phyloP scores from a whole-genome alignment of 2,888 invertebrate genomes.

The Theodoxus fluviatilis region DNA sequence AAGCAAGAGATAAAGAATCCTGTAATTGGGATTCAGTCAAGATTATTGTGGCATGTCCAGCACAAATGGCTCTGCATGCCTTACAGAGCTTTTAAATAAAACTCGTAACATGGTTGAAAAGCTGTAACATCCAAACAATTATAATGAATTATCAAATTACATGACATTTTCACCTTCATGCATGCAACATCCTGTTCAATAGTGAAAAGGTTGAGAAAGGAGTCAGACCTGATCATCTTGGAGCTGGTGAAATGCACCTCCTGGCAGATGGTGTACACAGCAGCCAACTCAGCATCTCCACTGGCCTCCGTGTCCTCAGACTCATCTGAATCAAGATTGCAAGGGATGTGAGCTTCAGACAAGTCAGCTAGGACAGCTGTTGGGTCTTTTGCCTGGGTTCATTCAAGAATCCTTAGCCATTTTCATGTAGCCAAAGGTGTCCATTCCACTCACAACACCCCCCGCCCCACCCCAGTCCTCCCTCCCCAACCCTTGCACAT shows the following conservation, averaged over 20 bases:
- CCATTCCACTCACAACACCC: neutral
- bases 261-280: constrained; percentile 86
- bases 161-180: too few relatives aligned
- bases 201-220: neutral
- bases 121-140: too few relatives aligned
- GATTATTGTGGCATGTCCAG: too few relatives aligned
- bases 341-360: neutral
- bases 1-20: too few relatives aligned
- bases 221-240: constrained; percentile 74
- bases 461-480: too few relatives aligned
- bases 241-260: constrained; percentile 92
- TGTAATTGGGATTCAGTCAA: too few relatives aligned
- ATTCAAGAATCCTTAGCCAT: neutral
- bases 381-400: neutral
- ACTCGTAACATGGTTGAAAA: too few relatives aligned
- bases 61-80: too few relatives aligned
- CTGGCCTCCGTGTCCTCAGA: constrained; percentile 44
- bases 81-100: too few relatives aligned
- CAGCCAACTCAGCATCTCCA: constrained; percentile 81
- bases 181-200: too few relatives aligned
- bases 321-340: constrained; percentile 36
- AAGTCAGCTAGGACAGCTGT: neutral
- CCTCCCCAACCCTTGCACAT: too few relatives aligned
- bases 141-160: too few relatives aligned
- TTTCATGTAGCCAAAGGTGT: neutral